Base-by-base conservation (phyloP, 1,140 invertebrate genomes). In the Platyscapa corneri region DNA sequence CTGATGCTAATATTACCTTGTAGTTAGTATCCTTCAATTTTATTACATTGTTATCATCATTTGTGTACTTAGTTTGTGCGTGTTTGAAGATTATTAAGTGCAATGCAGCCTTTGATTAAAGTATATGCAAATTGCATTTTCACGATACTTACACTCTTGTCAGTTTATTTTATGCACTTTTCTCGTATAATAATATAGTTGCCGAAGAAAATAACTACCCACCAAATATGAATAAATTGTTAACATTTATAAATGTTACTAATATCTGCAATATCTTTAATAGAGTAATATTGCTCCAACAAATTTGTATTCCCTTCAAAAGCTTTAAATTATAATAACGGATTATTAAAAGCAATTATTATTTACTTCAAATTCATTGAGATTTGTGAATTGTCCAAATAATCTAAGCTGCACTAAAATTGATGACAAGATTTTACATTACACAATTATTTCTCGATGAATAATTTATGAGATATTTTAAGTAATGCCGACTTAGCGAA, bases 31-130 rank as follows among this genome's bases (percentile, higher is more conserved):
- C 46, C 65, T 81, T 46, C 64, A 53, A 81, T 72, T 81, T 81
- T 81, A 70, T 81, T 72, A 72, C 42, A 81, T 70, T 81, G 79
- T 81, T 34, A 70, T 70, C 30, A 30, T 72, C n/a, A 32, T 70
- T 53, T 34, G 64, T 53, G 8, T 81, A n/a, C 64, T 27, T 49
- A 67, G 5, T 60, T 79, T 81, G 42, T 34, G 65, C 65, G 30
- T 30, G n/a, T 53, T 72, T 32, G n/a, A 34, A 53, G 32, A 42
- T 23, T 72, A 70, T 65, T 72, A 72, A 81, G 27, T 70, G 23
- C 37, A 49, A 80, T 60, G 46, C 46, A 65, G 30, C 42, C 79
- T 81, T 53, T 53, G 64, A 81, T 81, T 72, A 81, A 67, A 70
- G 46, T 70, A 70, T 70, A 56, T 34, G 32, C n/a, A 72, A 49